Evolutionary conservation across 2,888 invertebrate genomes (phyloP), one percentile per base, ranked within the genome.

Genomic region (Drosophila maculinotata): DNA sequence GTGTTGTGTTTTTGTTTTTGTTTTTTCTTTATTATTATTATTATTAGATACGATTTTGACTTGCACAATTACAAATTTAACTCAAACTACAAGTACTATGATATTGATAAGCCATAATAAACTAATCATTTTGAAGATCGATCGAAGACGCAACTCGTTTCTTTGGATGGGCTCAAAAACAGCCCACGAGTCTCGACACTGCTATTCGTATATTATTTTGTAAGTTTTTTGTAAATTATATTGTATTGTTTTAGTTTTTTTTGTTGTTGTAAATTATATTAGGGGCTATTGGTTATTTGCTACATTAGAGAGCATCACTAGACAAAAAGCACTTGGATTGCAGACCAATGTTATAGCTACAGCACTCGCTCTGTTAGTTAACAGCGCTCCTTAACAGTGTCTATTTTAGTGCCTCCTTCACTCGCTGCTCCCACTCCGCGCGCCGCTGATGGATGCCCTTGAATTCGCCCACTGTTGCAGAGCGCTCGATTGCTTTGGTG

Each of bases 391-490:
- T n/a, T 28, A 45, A 64, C 59, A 41, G 38, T 1, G 4, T 15
- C 30, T 84, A 91, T 53, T 91, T 91, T 31, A 91, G 86, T 57
- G 91, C 95, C 91, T 95, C 94, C 91, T 95, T 95, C 31, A 95
- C 95, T 76, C 95, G 92, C 79, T 95, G 93, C 90, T 96, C 96
- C 96, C 96, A 96, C 88, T 95, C 95, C 5, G 95, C 95, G 58
- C 94, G 93, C 87, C 95, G 93, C 87, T 95, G 95, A 89, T 95
- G 93, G 71, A 96, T 95, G 64, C 95, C 94, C 87, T 95, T 95
- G 82, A 95, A 94, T 57, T 92, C 91, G 38, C 87, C 85, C 57
- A 90, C 85, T 5, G 90, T 91, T 3, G 91, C 91, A 3, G 90
- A 90, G 23, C 90, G 72, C 33, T 90, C 90, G 10, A 90, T 90